Percentiles rank a stretch among this genome's conserved stretches.
Conservation (phyloP, 2,797 vertebrate species). For the Sciaenops ocellatus region DNA sequence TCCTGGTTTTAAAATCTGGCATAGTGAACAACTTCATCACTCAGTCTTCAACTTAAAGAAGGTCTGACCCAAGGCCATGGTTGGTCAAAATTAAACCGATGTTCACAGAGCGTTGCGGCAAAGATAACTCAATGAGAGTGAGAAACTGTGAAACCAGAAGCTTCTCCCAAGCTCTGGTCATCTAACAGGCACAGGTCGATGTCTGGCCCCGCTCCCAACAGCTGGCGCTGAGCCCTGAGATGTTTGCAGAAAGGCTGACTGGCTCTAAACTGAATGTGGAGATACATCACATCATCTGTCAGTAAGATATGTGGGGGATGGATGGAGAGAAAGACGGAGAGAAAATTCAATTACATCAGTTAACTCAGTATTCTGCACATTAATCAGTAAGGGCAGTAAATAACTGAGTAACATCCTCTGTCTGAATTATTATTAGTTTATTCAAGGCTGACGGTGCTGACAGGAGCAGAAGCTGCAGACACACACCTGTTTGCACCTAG, state of each 20-base stretch:
- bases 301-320: constrained; percentile 14
- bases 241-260: constrained; percentile 42
- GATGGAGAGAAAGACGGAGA: constrained; percentile 27
- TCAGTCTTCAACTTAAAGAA: background rate
- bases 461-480: constrained; percentile 14
- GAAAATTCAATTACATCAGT: constrained; percentile 48
- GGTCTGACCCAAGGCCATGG: background rate
- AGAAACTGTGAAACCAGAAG: constrained; percentile 34
- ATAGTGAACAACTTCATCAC: background rate
- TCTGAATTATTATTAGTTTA: constrained; percentile 37
- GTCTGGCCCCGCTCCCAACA: constrained; percentile 38
- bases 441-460: constrained; percentile 38
- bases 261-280: constrained; percentile 31
- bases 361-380: constrained; percentile 37
- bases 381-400: constrained; percentile 50
- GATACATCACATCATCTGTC: constrained; percentile 45
- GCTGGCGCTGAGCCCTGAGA: constrained; percentile 27
- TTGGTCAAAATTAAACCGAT: background rate
- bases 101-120: background rate
- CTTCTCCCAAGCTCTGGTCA: constrained; percentile 10
- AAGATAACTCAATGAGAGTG: constrained; percentile 14
- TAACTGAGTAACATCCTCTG: constrained; percentile 36
- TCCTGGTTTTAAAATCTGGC: no score
- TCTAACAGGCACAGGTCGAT: constrained; percentile 28
- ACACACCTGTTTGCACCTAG: constrained; percentile 10